Base-by-base conservation (phyloP, 2,888 invertebrate genomes). In the Eristalis pertinax region DNA sequence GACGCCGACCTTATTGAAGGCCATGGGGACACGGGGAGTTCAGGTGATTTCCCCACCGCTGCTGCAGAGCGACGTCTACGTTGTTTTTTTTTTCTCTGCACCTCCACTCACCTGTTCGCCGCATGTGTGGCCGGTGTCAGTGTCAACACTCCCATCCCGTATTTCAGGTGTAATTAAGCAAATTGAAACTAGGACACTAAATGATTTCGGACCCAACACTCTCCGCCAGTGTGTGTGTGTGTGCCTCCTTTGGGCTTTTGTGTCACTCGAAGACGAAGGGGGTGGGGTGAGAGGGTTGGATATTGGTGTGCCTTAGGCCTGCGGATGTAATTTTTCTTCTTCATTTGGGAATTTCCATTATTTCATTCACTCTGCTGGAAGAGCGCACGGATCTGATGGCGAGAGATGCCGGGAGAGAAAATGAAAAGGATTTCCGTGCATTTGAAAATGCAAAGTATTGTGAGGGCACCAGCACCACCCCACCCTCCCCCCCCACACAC, bases 281-380 rank as follows among this genome's bases (percentile, higher is more conserved):
- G 50, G 11, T 29, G 29, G 26, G 29, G 8, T 15, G 5, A 32
- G 11, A 24, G 29, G 15, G 13, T 2, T 3, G 62, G 26, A 10
- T 60, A 43, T 78, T 29, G 56, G 62, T 75, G 58, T 82, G 82
- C 79, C 75, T 72, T 70, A 78, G 83, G 79, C 67, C 69, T 74
- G 78, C 86, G 83, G 86, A 86, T 87, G 83, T 87, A 83, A 87
- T 79, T 87, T 82, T 83, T 87, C 83, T 83, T 87, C 74, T 75
- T 38, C 83, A 75, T 83, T 87, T 79, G 67, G 86, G 78, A 72
- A 76, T 87, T 78, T 83, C 70, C 64, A 41, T 65, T 76, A 32
- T 43, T n/a, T 29, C 26, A 62, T 67, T 86, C 76, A 77, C 63
- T 74, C 69, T 38, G 63, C 73, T 74, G 56, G 32, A 82, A 64